A percentile compares a stretch with the other conserved stretches of the same genome.
Conservation (phyloP, 2,888 invertebrate species). For the Drosophila fulvimacula region DNA sequence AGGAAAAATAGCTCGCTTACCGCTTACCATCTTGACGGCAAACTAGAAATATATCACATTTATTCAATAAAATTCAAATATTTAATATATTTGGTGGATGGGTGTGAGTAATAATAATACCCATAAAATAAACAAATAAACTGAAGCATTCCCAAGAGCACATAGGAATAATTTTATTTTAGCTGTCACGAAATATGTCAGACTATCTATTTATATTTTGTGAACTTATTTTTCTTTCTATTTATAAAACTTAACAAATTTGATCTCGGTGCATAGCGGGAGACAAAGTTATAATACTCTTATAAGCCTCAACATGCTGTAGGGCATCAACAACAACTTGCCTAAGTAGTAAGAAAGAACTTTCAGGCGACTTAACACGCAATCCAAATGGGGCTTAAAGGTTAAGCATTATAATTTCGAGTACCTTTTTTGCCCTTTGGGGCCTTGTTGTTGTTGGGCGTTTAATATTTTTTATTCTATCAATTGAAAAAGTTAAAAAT, state of each 20-base stretch:
- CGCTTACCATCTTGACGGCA: not conserved
- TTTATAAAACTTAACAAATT: not conserved
- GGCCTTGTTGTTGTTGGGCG: constrained; percentile 7
- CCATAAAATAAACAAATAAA: not conserved
- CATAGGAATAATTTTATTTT: not conserved
- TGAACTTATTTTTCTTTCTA: not conserved
- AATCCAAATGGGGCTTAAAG: constrained; percentile 75
- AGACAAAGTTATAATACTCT: constrained; percentile 65
- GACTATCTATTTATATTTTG: not conserved
- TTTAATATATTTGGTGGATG: not conserved
- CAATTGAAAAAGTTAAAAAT: constrained; percentile 71
- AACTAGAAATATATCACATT: not conserved
- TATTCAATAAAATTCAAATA: not conserved
- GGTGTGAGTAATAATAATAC: not conserved
- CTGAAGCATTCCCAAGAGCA: not conserved
- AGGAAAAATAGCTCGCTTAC: not conserved
- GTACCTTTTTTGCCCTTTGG: constrained; percentile 49
- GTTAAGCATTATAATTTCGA: constrained; percentile 77
- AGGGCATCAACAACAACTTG: constrained; percentile 63
- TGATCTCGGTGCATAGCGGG: constrained; percentile 35
- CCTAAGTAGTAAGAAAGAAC: constrained; percentile 63
- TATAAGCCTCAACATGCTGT: constrained; percentile 36
- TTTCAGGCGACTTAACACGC: constrained; percentile 75
- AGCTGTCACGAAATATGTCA: not conserved
- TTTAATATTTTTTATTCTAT: constrained; percentile 20